Evolutionary conservation across 2,888 invertebrate genomes (phyloP), one percentile per base, ranked within the genome.

Genomic region (Apocheima hispidaria): DNA sequence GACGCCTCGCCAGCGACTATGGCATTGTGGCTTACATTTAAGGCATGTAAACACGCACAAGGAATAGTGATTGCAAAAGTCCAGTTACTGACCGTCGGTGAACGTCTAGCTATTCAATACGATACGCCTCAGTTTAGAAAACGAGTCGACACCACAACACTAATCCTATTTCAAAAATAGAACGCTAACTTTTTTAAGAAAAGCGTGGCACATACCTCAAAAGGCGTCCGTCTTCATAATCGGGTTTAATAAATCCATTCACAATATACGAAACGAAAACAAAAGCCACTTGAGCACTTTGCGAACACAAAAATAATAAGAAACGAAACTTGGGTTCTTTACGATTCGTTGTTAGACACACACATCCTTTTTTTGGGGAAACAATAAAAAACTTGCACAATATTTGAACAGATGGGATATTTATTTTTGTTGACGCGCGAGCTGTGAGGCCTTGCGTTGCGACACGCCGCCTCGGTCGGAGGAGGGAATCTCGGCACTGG

Each of bases 51-150:
- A 81, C 82, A 91, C 91, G 89, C 87, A 75, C 78, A 82, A 75
- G 82, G 92, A 90, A 91, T 92, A 86, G 82, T 79, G 86, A 92
- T 91, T 91, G 84, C 86, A 84, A 90, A 90, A 92, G 92, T 92
- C 90, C 92, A 84, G 92, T 92, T 91, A 91, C 75, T 79, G 82
- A 78, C 83, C 74, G 75, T 71, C 72, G 71, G 75, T 71, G 56
- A 57, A 56, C 68, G 65, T 64, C 63, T 52, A 63, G 68, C 64
- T 4, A 56, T 55, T 65, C 63, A 46, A 68, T 71, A 44, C 14
- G 26, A 41, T 44, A 63, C 67, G 56, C 65, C 55, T 65, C 66
- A 68, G 68, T 68, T 68, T 68, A 69, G 65, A 73, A 71, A 73
- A 66, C 43, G 56, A 54, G 65, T 60, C 58, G 63, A 66, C 68